These are phyloP conservation scores for Acrocephalus kingi DNA, from an alignment of 2,113 vertebrate species.

Conservation along the genomic window DNA sequence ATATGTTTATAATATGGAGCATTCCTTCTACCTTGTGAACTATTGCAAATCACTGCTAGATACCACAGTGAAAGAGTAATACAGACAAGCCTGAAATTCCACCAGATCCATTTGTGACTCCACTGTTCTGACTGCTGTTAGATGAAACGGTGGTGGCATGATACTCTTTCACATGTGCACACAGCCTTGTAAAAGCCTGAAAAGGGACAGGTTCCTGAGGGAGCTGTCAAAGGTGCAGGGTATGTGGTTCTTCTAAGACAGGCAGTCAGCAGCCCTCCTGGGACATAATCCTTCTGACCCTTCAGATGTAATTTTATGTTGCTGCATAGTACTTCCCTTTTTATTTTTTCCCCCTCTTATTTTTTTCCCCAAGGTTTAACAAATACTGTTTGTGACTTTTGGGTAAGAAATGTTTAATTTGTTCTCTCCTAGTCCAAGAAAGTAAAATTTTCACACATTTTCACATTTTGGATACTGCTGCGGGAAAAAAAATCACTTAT, in stretches of 20 bases:
- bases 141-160: neutral
- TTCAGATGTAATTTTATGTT: neutral
- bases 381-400: neutral
- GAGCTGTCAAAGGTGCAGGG: neutral
- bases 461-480: neutral
- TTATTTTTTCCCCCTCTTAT: neutral
- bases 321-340: neutral
- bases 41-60: neutral
- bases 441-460: neutral
- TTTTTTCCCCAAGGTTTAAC: neutral
- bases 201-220: neutral
- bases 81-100: neutral
- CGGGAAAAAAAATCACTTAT: neutral
- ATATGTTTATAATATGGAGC: neutral
- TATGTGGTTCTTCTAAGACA: neutral
- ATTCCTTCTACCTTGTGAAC: neutral
- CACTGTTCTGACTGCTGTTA: neutral
- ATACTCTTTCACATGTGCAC: fast-evolving
- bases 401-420: neutral
- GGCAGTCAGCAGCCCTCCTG: neutral
- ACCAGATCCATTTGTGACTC: neutral
- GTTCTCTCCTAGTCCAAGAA: neutral
- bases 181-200: neutral
- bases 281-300: neutral
- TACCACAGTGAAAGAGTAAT: neutral